A percentile compares a stretch with the other conserved stretches of the same genome.
Evolutionary conservation across 2,888 invertebrate species (phyloP).

Genomic region (Philereme transversata): DNA sequence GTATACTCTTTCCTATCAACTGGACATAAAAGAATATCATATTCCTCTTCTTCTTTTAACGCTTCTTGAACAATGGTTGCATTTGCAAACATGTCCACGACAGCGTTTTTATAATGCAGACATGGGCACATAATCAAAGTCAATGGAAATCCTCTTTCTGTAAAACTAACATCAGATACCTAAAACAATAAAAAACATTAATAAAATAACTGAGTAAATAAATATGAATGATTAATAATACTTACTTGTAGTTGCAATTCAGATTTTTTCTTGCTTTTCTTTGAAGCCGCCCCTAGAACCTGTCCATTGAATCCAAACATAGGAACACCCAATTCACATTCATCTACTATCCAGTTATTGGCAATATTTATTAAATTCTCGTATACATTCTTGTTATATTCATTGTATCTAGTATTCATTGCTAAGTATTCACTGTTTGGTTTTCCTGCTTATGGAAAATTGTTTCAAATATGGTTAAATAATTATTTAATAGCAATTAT

Average conservation of each 20-base stretch:
- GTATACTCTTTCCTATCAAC: constrained; percentile 63
- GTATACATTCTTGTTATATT: constrained; percentile 67
- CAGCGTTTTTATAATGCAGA: constrained; percentile 57
- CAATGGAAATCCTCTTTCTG: constrained; percentile 70
- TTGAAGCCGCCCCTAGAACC: constrained; percentile 56
- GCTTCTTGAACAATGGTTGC: constrained; percentile 54
- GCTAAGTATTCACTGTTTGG: constrained; percentile 57
- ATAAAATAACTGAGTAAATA: too few species aligned
- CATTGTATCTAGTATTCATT: constrained; percentile 67
- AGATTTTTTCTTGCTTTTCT: constrained; percentile 71
- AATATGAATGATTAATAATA: not conserved
- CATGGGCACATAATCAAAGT: constrained; percentile 68
- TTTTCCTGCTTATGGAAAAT: constrained; percentile 48
- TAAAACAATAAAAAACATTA: constrained; percentile 39
- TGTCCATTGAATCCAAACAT: constrained; percentile 64
- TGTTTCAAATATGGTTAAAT: not conserved
- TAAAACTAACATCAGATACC: constrained; percentile 54
- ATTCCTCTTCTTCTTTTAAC: constrained; percentile 52
- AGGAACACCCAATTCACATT: constrained; percentile 63
- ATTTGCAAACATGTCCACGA: constrained; percentile 59
- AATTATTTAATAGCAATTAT: not conserved
- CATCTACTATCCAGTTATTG: constrained; percentile 71
- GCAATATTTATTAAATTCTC: constrained; percentile 67
- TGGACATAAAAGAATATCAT: constrained; percentile 57
- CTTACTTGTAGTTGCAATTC: constrained; percentile 57